These are phyloP conservation scores for Brachionus sp. DNA, from an alignment of 1,140 invertebrate species.

Conservation along the genomic window DNA sequence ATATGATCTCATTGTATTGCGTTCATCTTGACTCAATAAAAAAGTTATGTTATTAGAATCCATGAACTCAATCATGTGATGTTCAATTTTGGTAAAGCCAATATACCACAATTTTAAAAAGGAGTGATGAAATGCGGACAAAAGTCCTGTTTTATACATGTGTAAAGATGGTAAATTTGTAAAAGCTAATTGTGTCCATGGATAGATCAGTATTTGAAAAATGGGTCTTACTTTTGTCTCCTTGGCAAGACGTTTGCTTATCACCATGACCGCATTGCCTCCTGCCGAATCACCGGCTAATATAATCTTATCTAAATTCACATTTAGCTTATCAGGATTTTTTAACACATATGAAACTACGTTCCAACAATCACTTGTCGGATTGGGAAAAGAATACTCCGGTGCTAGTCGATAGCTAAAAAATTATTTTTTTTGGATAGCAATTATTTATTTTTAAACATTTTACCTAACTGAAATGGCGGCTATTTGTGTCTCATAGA, in stretches of 20 bases:
- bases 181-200: constrained; percentile 9
- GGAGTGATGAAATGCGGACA: background rate
- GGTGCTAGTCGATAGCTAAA: constrained; percentile 16
- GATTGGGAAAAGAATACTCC: constrained; percentile 1
- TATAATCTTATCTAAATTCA: background rate
- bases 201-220: constrained; percentile 17
- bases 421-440: no score
- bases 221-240: background rate
- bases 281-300: constrained; percentile 30
- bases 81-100: background rate
- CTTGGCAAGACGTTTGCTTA: background rate
- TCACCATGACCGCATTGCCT: background rate
- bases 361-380: background rate
- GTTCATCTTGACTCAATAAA: background rate
- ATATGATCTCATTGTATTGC: background rate
- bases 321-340: background rate
- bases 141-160: background rate
- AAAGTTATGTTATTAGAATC: constrained; percentile 7
- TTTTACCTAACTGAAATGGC: constrained; percentile 14
- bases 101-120: constrained; percentile 1
- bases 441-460: no score
- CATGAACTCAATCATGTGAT: constrained; percentile 3
- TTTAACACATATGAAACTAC: background rate
- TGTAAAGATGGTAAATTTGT: background rate
- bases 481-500: background rate